Percentiles rank a stretch among this genome's conserved stretches.
These are phyloP conservation scores for Cylindroiulus punctatus DNA, from an alignment of 2,888 invertebrate genomes.

Conservation along the genomic window DNA sequence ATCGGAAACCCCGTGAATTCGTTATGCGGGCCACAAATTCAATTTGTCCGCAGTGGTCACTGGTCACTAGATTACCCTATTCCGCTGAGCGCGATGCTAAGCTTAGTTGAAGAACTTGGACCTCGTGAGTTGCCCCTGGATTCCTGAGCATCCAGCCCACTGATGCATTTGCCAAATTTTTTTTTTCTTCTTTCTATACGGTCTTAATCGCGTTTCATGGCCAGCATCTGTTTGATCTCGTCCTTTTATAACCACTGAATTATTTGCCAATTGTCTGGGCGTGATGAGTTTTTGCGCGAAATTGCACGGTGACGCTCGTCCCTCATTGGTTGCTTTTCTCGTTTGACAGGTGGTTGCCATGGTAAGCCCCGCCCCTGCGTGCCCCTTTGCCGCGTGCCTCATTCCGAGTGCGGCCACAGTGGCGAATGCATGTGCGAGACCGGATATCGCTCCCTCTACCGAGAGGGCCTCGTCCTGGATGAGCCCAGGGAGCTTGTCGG, in stretches of 20 bases:
- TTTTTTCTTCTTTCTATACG: neutral
- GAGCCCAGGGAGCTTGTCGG: constrained; percentile 54
- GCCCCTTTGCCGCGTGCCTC: constrained; percentile 61
- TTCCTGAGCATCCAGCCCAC: neutral
- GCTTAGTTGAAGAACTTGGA: neutral
- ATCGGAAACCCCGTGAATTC: too few relatives aligned
- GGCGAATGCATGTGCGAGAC: constrained; percentile 61
- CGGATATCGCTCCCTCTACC: constrained; percentile 60
- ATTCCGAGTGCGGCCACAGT: constrained; percentile 62
- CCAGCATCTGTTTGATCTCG: constrained; percentile 23
- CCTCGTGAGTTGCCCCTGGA: neutral
- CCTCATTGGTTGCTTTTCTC: constrained; percentile 22
- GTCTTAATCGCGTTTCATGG: neutral
- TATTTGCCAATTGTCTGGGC: neutral
- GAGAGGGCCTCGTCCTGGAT: constrained; percentile 54
- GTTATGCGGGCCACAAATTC: too few relatives aligned
- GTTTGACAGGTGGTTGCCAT: constrained; percentile 66
- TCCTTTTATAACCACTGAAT: constrained; percentile 9
- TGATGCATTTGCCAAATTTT: neutral
- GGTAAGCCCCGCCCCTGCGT: constrained; percentile 65
- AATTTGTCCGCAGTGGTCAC: too few relatives aligned
- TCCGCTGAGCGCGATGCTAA: too few relatives aligned
- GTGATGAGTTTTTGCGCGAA: neutral
- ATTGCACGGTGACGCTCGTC: neutral
- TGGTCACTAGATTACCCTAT: too few relatives aligned